A percentile compares a stretch with the other conserved stretches of the same genome.
Conservation (phyloP, 2,113 vertebrate species). For the Periophthalmodon schlosseri region DNA sequence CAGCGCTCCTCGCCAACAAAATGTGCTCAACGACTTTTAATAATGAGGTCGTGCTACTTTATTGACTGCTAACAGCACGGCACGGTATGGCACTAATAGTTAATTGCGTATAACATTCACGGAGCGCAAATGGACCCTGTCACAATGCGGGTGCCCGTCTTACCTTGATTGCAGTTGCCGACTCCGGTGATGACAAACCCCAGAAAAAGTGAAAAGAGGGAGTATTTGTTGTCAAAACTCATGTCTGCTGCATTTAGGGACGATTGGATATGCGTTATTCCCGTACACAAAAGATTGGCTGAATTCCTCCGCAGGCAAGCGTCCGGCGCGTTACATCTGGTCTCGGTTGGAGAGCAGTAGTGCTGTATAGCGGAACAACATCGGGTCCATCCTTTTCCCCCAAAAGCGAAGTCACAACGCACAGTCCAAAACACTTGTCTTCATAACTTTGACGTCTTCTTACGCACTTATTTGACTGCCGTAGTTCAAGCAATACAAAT, state of each 20-base stretch:
- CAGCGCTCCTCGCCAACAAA: not conserved
- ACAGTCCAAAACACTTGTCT: constrained; percentile 4
- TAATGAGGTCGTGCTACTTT: not conserved
- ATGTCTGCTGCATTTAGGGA: constrained; percentile 66
- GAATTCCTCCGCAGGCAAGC: constrained; percentile 26
- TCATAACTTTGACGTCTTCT: constrained; percentile 49
- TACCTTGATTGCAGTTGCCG: constrained; percentile 73
- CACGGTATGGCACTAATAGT: not conserved
- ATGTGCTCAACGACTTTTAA: constrained; percentile 5
- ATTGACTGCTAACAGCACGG: not conserved
- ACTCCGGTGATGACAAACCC: constrained; percentile 58
- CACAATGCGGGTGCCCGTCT: constrained; percentile 20
- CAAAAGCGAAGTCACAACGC: constrained; percentile 20
- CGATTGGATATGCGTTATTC: constrained; percentile 25
- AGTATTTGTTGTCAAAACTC: constrained; percentile 66
- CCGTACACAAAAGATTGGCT: constrained; percentile 11
- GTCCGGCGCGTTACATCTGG: constrained; percentile 52
- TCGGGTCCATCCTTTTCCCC: constrained; percentile 46
- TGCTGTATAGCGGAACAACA: constrained; percentile 18
- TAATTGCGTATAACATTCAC: not conserved
- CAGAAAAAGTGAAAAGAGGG: constrained; percentile 62
- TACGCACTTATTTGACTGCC: constrained; percentile 22
- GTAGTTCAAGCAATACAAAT: constrained; percentile 5
- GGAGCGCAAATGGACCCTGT: not conserved
- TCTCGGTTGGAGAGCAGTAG: constrained; percentile 19